Evolutionary conservation across 1,140 invertebrate genomes (phyloP).

Genomic region (Bombus haemorrhoidalis): DNA sequence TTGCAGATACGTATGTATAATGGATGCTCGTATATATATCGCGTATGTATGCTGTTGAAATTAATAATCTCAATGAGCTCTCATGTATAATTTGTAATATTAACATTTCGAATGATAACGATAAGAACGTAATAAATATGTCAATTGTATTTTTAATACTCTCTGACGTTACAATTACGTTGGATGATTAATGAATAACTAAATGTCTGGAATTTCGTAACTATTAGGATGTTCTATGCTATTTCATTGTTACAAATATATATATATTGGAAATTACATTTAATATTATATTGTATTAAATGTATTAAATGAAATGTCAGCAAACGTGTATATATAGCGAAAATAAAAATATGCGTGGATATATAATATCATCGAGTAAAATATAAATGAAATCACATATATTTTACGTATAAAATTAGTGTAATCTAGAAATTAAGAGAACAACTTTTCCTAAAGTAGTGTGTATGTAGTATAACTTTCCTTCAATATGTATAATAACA

Average conservation of each 20-base stretch:
- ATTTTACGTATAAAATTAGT: too few species aligned
- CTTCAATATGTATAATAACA: not conserved
- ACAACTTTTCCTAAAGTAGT: not conserved
- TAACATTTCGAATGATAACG: not conserved
- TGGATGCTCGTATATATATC: not conserved
- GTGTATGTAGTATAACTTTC: not conserved
- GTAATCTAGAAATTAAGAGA: not conserved
- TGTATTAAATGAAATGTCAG: not conserved
- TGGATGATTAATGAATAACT: too few species aligned
- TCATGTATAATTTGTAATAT: not conserved
- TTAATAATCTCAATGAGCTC: not conserved
- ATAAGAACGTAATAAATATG: not conserved
- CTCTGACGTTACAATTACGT: not conserved
- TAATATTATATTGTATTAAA: not conserved
- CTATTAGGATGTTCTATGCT: too few species aligned
- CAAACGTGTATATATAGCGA: not conserved
- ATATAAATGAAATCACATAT: too few species aligned
- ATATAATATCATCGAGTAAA: not conserved
- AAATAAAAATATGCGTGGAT: not conserved
- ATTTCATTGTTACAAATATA: too few species aligned
- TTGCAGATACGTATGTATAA: too few species aligned
- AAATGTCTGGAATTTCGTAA: too few species aligned
- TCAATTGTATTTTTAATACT: not conserved
- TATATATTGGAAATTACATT: not conserved
- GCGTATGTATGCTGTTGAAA: not conserved